These are phyloP conservation scores for Ectobius pallidus DNA, from an alignment of 2,888 invertebrate genomes.

Conservation along the genomic window DNA sequence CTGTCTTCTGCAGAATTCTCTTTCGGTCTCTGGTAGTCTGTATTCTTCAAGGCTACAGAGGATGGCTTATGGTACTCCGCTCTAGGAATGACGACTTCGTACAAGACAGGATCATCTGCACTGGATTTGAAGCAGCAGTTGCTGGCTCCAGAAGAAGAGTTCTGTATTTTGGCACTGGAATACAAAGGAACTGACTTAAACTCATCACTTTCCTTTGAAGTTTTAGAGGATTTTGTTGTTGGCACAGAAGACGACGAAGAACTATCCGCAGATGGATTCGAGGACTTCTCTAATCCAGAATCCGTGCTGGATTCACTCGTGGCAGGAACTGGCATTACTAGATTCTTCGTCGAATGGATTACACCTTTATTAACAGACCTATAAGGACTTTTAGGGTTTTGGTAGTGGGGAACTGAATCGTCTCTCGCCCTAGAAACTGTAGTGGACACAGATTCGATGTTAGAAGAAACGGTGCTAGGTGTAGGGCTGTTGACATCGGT, in stretches of 20 bases:
- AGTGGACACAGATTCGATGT: not conserved
- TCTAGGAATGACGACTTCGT: slow-evolving; percentile 24
- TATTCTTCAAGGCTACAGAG: not conserved
- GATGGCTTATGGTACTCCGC: slow-evolving; percentile 27
- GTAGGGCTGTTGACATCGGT: slow-evolving; percentile 41
- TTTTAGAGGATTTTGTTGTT: not conserved
- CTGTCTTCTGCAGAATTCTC: not conserved
- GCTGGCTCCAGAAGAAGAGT: not conserved
- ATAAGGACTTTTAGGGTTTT: not conserved
- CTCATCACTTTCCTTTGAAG: not conserved
- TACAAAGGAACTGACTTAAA: not conserved
- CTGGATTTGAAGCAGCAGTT: not conserved
- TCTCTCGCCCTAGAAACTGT: not conserved
- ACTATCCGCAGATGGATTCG: not conserved
- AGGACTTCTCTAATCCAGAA: slow-evolving; percentile 12
- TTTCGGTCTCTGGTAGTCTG: not conserved
- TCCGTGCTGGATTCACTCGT: not conserved
- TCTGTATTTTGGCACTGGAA: not conserved
- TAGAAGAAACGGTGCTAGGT: not conserved
- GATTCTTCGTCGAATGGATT: no score
- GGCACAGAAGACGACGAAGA: not conserved
- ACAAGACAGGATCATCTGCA: not conserved
- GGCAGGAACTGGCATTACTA: not conserved
- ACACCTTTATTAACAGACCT: not conserved
- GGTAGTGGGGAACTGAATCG: not conserved